Conservation (phyloP, 2,113 vertebrate genomes). For the Corythoichthys intestinalis region DNA sequence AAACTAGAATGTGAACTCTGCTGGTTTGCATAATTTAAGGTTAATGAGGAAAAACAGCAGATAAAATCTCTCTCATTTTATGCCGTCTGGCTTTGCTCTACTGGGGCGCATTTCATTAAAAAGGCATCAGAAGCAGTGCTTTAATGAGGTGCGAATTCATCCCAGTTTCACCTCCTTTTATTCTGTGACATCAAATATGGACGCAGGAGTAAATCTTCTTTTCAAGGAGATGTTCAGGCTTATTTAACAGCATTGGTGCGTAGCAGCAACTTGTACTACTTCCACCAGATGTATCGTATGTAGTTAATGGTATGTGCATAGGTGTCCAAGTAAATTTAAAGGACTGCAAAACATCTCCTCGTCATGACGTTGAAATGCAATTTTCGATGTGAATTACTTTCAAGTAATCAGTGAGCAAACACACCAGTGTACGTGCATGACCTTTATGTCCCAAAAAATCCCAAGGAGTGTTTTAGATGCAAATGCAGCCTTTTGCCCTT, state of each 20-base stretch:
- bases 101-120: conserved; percentile 56
- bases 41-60: conserved; percentile 72
- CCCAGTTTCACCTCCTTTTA: conserved; percentile 40
- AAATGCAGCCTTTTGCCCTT: conserved; percentile 49
- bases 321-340: neutral
- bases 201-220: conserved; percentile 19
- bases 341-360: neutral
- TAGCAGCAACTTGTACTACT: neutral
- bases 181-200: conserved; percentile 25
- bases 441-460: conserved; percentile 9
- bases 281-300: neutral
- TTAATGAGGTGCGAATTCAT: conserved; percentile 61
- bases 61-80: conserved; percentile 54
- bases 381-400: neutral
- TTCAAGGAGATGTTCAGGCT: conserved; percentile 43
- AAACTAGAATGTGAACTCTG: conserved; percentile 52
- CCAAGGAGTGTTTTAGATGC: conserved; percentile 29
- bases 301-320: neutral
- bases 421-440: neutral
- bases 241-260: conserved; percentile 29
- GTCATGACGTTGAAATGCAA: neutral
- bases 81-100: conserved; percentile 33
- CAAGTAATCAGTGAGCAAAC: neutral
- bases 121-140: conserved; percentile 42
- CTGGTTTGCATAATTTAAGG: conserved; percentile 75